A percentile compares a stretch with the other conserved stretches of the same genome.
These are phyloP conservation scores for Gadus chalcogrammus DNA, from an alignment of 2,113 vertebrate species.

Conservation along the genomic window DNA sequence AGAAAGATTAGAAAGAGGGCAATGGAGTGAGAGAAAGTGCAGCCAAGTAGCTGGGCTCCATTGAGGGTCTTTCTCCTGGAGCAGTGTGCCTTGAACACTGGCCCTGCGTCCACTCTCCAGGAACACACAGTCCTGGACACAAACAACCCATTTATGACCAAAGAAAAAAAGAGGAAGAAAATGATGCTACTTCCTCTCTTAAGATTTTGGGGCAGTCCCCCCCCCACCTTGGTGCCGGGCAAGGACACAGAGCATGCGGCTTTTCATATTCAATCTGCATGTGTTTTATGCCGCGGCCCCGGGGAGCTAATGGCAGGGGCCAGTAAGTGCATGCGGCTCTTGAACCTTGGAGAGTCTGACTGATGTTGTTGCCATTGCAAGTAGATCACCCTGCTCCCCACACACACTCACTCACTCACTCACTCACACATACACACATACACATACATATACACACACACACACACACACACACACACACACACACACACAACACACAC, in stretches of 20 bases:
- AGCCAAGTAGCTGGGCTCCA: neutral
- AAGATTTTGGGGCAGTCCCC: neutral
- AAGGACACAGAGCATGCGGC: slow-evolving; percentile 7
- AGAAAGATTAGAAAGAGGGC: neutral
- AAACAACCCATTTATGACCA: slow-evolving; percentile 1
- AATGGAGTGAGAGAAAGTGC: neutral
- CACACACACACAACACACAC: too few species aligned
- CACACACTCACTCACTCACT: too few species aligned
- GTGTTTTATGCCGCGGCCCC: too few species aligned
- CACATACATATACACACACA: too few species aligned
- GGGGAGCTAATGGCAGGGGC: neutral
- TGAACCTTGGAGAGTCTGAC: slow-evolving; percentile 2
- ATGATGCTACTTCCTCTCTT: neutral
- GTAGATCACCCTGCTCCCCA: too few species aligned
- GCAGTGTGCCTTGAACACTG: neutral
- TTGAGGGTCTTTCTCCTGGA: neutral
- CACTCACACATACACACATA: too few species aligned
- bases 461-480: too few species aligned
- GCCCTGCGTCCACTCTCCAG: neutral
- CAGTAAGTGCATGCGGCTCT: slow-evolving; percentile 8
- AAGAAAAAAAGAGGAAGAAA: neutral
- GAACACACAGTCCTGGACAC: neutral
- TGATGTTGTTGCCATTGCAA: neutral
- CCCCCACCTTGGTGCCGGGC: neutral
- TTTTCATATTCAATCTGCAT: neutral